Evolutionary conservation across 2,888 invertebrate species (phyloP).

Genomic region (Eupithecia centaureata): DNA sequence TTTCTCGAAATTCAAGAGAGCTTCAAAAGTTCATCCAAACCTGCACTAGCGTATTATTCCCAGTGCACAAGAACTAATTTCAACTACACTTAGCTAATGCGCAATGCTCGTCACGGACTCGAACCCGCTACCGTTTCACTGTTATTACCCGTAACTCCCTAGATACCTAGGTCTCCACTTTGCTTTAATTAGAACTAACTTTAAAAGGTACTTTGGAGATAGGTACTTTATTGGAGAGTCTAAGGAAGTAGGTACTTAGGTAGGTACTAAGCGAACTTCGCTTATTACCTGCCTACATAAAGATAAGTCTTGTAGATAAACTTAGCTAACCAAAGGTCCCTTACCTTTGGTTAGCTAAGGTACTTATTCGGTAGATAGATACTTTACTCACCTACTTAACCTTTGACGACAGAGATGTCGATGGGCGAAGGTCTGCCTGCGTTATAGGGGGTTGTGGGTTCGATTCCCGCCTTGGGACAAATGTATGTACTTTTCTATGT

Average conservation of each 20-base stretch:
- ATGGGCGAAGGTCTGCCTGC: no score
- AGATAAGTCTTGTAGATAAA: no score
- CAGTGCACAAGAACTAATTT: slow-evolving; percentile 23
- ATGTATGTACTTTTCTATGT: no score
- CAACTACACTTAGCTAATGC: slow-evolving; percentile 31
- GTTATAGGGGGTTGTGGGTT: no score
- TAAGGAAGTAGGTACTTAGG: no score
- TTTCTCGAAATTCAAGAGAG: not conserved
- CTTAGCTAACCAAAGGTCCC: not conserved
- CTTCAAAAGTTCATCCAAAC: not conserved
- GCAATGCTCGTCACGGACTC: slow-evolving; percentile 33
- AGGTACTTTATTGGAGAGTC: not conserved
- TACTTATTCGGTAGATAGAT: not conserved
- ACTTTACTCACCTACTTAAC: not conserved
- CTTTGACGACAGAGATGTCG: not conserved
- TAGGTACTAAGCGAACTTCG: no score
- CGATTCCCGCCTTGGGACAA: no score
- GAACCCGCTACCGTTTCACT: slow-evolving; percentile 27
- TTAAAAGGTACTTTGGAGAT: slow-evolving; percentile 3
- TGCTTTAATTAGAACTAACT: slow-evolving; percentile 34
- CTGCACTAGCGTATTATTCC: slow-evolving; percentile 1
- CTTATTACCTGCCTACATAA: not conserved
- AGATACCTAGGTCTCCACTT: slow-evolving; percentile 16
- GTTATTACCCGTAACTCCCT: slow-evolving; percentile 27
- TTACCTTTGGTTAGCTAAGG: not conserved